Evolutionary conservation across 2,797 vertebrate genomes (phyloP), one percentile per base, ranked within the genome.

Genomic region (Poecilia wingei): DNA sequence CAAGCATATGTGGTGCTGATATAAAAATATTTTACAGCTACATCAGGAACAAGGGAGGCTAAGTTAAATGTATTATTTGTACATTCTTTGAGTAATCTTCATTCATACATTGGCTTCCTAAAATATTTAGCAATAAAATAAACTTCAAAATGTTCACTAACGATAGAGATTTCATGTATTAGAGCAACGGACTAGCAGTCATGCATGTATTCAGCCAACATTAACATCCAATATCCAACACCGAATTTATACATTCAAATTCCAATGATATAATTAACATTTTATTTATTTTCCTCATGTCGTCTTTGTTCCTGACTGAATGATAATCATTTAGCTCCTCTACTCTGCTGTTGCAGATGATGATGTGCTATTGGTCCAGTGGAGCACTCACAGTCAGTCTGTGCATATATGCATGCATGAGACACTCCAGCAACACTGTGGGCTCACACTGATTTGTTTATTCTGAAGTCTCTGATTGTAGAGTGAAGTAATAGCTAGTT

Each of bases 401-500:
- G 74, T 75, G 75, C 75, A 61, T 28, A 43, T 70, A 66, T 57
- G 72, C 47, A 83, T 81, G 1, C 74, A 78, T 49, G 36, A 33
- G 61, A 78, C 16, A 47, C 70, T 68, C 68, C 82, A 84, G 74
- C 49, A 68, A 80, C 70, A 46, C 72, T 49, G 66, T 9, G 2
- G 72, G 76, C n/a, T 75, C 70, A 10, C 69, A 71, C 76, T 47
- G 85, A 86, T 91, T 88, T 86, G 87, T 70, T 84, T 80, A 71
- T 84, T 84, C 22, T 25, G 49, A 80, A 86, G 81, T 72, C 76
- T 87, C 78, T 82, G 86, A 90, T 91, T 75, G 9, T 14, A 76
- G 77, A 87, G 82, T 84, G 80, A 88, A 87, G 78, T 89, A 92
- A 94, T 91, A 74, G 86, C 89, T 88, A 82, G 82, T 75, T 88